Evolutionary conservation across 2,797 vertebrate species (phyloP).

Genomic region (Paramormyrops hopkinsi): DNA sequence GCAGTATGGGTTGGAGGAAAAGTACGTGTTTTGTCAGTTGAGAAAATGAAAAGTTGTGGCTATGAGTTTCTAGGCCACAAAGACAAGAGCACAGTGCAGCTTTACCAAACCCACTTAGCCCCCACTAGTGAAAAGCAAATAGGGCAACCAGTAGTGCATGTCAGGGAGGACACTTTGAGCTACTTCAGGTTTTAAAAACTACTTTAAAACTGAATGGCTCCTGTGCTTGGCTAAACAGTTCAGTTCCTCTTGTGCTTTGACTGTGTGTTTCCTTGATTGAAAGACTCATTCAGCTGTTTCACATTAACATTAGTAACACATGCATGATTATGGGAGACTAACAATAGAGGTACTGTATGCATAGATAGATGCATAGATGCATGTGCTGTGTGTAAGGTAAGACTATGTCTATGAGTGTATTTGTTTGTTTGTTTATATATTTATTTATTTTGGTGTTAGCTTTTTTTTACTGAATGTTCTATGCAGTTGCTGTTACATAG

Average conservation of each 20-base stretch:
- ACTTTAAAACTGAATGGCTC: neutral
- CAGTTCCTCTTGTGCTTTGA: neutral
- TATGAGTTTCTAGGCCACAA: neutral
- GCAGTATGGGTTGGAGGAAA: neutral
- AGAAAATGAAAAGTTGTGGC: neutral
- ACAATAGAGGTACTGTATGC: neutral
- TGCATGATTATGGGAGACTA: neutral
- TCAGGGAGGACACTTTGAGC: neutral
- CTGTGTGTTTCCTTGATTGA: neutral
- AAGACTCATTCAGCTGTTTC: neutral
- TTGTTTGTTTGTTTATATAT: neutral
- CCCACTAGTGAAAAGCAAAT: neutral
- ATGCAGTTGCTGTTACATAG: neutral
- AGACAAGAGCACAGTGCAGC: neutral
- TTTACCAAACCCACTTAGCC: neutral
- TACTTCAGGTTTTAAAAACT: neutral
- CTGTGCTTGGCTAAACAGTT: neutral
- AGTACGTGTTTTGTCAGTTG: neutral
- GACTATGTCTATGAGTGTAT: neutral
- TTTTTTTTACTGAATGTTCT: neutral
- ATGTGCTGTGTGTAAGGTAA: neutral
- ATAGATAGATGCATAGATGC: neutral
- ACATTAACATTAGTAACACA: neutral
- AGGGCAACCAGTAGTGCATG: neutral
- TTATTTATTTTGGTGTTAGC: neutral